These are phyloP conservation scores for Aethina tumida DNA, from an alignment of 1,140 invertebrate species.

Conservation along the genomic window DNA sequence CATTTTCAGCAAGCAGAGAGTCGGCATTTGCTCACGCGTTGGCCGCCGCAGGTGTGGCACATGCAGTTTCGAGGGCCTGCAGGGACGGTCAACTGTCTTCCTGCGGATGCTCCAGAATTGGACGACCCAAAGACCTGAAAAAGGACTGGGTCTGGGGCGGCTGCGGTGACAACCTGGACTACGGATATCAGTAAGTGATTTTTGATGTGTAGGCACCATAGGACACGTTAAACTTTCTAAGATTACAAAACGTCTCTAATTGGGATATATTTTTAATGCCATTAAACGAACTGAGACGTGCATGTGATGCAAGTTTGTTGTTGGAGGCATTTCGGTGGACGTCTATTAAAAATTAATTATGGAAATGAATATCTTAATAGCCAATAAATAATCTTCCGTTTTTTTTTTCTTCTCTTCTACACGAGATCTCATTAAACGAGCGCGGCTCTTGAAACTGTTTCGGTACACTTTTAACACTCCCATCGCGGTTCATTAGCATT, in stretches of 20 bases:
- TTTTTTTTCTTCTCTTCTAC: too few relatives aligned
- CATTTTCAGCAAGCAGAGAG: constrained; percentile 79
- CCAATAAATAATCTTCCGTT: too few relatives aligned
- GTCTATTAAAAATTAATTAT: background rate
- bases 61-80: constrained; percentile 77
- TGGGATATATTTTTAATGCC: too few relatives aligned
- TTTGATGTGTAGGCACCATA: background rate
- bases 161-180: constrained; percentile 91
- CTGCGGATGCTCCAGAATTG: constrained; percentile 76
- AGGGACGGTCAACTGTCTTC: constrained; percentile 78
- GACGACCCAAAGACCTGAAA: constrained; percentile 68
- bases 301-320: background rate
- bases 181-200: constrained; percentile 78
- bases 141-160: constrained; percentile 95
- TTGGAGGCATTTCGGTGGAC: background rate
- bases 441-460: too few relatives aligned
- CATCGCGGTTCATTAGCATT: too few relatives aligned
- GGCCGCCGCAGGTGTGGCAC: constrained; percentile 78
- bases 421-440: too few relatives aligned
- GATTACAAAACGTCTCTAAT: too few relatives aligned
- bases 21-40: constrained; percentile 86
- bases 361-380: background rate
- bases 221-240: too few relatives aligned
- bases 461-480: too few relatives aligned
- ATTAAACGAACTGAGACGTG: too few relatives aligned